A percentile compares a stretch with the other conserved stretches of the same genome.
These are phyloP conservation scores for Avahi laniger DNA, from an alignment of 2,797 vertebrate genomes.

Conservation along the genomic window DNA sequence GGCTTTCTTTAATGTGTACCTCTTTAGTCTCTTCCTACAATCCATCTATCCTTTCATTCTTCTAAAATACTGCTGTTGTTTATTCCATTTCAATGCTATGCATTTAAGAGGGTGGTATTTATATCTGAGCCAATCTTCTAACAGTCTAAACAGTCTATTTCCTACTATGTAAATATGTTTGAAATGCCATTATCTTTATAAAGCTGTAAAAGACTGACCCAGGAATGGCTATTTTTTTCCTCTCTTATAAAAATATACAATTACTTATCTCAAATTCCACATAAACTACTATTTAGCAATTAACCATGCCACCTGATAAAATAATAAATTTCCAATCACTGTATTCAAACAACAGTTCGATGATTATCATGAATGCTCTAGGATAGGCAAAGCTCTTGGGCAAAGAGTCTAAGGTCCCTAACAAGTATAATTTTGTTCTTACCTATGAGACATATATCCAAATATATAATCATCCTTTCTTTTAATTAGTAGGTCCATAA, in stretches of 20 bases:
- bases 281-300: not conserved
- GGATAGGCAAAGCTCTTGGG: not conserved
- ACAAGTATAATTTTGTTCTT: not conserved
- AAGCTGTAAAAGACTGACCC: not conserved
- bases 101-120: not conserved
- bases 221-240: not conserved
- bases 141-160: not conserved
- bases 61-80: not conserved
- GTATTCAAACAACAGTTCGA: not conserved
- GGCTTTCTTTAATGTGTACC: not conserved
- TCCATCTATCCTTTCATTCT: not conserved
- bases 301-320: not conserved
- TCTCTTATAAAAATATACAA: constrained; percentile 6
- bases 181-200: constrained; percentile 28
- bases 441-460: not conserved
- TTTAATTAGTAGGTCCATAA: not conserved
- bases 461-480: not conserved
- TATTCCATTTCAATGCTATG: not conserved
- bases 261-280: constrained; percentile 5
- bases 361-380: not conserved
- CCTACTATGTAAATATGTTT: not conserved
- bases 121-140: not conserved
- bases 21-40: not conserved
- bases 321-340: not conserved
- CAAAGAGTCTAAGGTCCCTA: not conserved